Percentiles rank a stretch among this genome's conserved stretches.
Conservation (phyloP, 2,888 invertebrate species). For the Ceriagrion tenellum region DNA sequence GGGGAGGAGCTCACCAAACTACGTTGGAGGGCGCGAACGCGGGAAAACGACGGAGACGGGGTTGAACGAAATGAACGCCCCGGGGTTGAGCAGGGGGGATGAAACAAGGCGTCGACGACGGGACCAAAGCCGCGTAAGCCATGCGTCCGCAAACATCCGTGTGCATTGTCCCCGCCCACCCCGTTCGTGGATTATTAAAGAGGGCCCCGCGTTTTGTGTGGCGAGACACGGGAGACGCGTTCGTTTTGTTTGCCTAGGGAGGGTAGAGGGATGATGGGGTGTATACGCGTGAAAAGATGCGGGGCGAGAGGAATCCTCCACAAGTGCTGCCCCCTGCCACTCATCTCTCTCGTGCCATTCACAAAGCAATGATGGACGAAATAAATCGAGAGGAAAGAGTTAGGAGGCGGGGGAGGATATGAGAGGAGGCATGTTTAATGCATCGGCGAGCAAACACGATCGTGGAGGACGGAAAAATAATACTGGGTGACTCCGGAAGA, state of each 20-base stretch:
- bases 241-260: not conserved
- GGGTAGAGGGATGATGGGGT: not conserved
- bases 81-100: no score
- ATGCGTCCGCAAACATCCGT: not conserved
- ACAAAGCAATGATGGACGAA: not conserved
- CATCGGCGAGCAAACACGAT: constrained; percentile 6
- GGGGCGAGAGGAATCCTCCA: not conserved
- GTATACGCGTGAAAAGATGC: not conserved
- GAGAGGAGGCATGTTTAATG: not conserved
- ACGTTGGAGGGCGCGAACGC: not conserved
- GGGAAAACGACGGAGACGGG: not conserved
- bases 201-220: not conserved
- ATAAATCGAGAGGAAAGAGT: not conserved
- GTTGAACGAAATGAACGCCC: not conserved
- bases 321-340: not conserved
- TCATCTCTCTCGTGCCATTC: not conserved
- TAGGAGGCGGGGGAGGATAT: not conserved
- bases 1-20: not conserved
- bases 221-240: not conserved
- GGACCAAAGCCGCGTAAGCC: not conserved
- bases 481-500: not conserved
- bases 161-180: not conserved
- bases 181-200: constrained; percentile 2
- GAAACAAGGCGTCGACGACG: not conserved
- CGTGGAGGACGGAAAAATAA: not conserved